phyloP scores from a whole-genome alignment of 2,888 invertebrate species.

The Rhaphigaster nebulosa region DNA sequence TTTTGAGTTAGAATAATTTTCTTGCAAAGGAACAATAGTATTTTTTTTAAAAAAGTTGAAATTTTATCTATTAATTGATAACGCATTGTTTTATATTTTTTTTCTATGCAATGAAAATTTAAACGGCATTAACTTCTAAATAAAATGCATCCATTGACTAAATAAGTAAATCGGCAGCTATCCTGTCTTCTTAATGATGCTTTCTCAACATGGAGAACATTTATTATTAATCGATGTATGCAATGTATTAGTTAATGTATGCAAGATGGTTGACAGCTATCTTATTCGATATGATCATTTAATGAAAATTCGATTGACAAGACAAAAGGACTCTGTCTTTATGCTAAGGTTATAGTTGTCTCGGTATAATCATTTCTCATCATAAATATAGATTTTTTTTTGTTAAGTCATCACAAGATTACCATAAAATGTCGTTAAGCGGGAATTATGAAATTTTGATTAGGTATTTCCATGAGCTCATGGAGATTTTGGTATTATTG shows the following conservation, averaged over 20 bases:
- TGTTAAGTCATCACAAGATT: neutral
- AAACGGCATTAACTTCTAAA: no score
- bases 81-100: no score
- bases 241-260: neutral
- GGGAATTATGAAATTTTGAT: neutral
- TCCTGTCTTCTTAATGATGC: neutral
- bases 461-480: neutral
- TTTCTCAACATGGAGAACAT: neutral
- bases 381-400: constrained; percentile 47
- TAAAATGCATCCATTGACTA: neutral
- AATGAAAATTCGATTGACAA: constrained; percentile 45
- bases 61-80: no score
- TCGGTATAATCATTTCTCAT: constrained; percentile 17
- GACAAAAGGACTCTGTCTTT: constrained; percentile 1
- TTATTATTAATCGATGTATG: constrained; percentile 5
- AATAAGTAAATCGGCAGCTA: neutral
- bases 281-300: constrained; percentile 14
- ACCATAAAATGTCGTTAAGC: neutral
- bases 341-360: constrained; percentile 6
- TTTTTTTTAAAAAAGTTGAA: no score
- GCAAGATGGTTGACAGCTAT: constrained; percentile 8
- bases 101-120: no score
- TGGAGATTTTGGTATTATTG: neutral
- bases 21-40: no score
- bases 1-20: no score